Evolutionary conservation across 2,888 invertebrate species (phyloP).

Genomic region (Amphipoea oculea): DNA sequence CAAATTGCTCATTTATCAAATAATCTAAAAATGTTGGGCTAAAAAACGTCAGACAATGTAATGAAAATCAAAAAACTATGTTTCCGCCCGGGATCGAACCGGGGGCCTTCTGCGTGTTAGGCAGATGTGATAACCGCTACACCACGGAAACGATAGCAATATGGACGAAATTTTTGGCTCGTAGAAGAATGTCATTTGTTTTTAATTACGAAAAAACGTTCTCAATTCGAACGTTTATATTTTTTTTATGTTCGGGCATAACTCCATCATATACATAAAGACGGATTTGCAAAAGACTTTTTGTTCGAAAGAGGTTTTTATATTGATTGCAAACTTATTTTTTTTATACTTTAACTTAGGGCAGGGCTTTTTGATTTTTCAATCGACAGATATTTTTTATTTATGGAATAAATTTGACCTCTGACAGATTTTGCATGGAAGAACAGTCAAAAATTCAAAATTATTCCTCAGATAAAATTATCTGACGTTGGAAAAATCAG

Average conservation of each 20-base stretch:
- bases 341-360: not conserved
- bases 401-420: no score
- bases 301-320: not conserved
- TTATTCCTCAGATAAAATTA: no score
- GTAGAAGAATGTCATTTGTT: not conserved
- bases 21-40: not conserved
- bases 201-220: not conserved
- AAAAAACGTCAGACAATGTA: not conserved
- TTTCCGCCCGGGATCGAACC: slow-evolving; percentile 97
- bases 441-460: no score
- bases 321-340: accelerated
- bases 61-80: slow-evolving; percentile 80
- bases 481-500: no score
- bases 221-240: no score
- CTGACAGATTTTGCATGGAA: no score
- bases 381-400: no score
- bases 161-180: accelerated
- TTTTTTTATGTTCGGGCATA: no score
- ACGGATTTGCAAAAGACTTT: no score
- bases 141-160: slow-evolving; percentile 90
- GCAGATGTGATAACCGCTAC: slow-evolving; percentile 98
- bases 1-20: not conserved
- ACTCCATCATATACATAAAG: no score
- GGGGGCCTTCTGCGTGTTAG: slow-evolving; percentile 98
- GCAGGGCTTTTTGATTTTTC: no score